phyloP scores from a whole-genome alignment of 2,888 invertebrate species.

The Pristionchus maxplancki region DNA sequence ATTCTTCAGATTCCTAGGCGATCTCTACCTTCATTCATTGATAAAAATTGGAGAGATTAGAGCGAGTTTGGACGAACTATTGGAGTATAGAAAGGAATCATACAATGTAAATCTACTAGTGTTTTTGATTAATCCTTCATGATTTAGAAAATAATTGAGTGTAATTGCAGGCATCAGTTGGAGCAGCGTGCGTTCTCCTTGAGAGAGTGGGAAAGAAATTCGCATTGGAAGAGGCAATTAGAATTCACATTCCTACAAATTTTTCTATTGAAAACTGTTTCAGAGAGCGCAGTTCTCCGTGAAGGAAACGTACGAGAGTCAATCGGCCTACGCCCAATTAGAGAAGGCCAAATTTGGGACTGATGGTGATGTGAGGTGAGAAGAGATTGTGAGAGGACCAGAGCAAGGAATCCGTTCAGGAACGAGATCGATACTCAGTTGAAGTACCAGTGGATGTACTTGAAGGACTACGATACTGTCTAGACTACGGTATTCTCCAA shows the following conservation, averaged over 20 bases:
- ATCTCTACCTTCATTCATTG: not conserved
- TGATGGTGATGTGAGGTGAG: not conserved
- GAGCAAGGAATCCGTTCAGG: not conserved
- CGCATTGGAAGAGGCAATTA: constrained; percentile 7
- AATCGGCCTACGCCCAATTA: not conserved
- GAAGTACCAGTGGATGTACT: constrained; percentile 3
- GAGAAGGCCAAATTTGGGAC: not conserved
- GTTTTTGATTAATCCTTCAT: no score
- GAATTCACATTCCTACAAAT: no score
- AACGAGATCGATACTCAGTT: not conserved
- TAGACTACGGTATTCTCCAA: not conserved
- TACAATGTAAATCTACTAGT: not conserved
- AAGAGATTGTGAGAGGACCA: not conserved
- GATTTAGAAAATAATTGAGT: not conserved
- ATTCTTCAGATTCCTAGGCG: not conserved
- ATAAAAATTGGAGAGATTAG: not conserved
- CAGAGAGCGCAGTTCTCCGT: not conserved
- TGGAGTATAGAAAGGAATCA: not conserved
- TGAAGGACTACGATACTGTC: not conserved
- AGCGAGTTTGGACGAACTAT: not conserved
- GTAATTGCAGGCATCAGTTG: not conserved
- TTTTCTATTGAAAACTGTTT: not conserved
- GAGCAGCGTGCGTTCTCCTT: not conserved
- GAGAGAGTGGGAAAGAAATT: constrained; percentile 9
- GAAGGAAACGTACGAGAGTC: not conserved